phyloP scores from a whole-genome alignment of 2,888 invertebrate genomes.

The Meghimatium bilineatum region DNA sequence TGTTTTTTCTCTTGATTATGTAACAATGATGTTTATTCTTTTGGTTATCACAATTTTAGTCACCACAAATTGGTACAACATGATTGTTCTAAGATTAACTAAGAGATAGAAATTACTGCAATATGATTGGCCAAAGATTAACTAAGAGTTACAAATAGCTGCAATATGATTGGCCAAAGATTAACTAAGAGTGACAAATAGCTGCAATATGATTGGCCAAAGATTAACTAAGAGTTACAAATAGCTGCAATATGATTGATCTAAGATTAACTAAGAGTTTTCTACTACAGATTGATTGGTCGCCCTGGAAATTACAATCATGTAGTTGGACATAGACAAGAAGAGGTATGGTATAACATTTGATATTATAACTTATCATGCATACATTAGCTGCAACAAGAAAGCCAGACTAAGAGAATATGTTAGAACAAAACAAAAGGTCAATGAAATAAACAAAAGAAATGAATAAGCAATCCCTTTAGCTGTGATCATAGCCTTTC shows the following conservation, averaged over 20 bases:
- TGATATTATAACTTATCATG: background rate
- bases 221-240: background rate
- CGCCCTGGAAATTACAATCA: constrained; percentile 70
- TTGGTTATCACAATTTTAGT: background rate
- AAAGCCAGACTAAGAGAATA: too few species aligned
- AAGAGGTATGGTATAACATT: constrained; percentile 64
- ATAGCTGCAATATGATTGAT: background rate
- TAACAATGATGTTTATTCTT: background rate
- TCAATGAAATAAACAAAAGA: too few species aligned
- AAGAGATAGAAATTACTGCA: background rate
- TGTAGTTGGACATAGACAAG: constrained; percentile 63
- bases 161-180: background rate
- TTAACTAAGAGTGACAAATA: background rate
- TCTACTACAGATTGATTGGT: constrained; percentile 65
- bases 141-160: background rate
- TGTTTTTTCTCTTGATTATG: background rate
- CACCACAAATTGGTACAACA: background rate
- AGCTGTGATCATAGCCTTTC: too few species aligned
- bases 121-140: background rate
- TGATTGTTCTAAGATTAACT: background rate
- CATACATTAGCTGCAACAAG: background rate
- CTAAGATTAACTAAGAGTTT: constrained; percentile 2
- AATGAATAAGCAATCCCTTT: too few species aligned
- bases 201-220: background rate
- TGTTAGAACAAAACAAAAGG: too few species aligned